These are phyloP conservation scores for Ormyrus nitidulus DNA, from an alignment of 2,888 invertebrate species.

Conservation along the genomic window DNA sequence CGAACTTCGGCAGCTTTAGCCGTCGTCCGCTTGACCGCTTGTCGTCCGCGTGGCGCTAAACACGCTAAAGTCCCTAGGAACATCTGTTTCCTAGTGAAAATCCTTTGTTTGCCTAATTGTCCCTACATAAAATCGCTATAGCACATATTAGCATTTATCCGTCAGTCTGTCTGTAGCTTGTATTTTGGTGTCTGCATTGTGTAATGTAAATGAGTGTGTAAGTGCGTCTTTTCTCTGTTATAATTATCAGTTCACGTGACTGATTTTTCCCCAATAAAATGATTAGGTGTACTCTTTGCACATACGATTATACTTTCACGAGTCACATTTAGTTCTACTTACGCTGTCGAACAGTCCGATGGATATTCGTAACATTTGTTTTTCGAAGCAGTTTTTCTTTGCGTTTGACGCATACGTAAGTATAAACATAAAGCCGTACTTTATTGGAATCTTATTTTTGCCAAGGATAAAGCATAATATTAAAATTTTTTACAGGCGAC, in stretches of 20 bases:
- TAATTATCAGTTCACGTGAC: conserved; percentile 52
- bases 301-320: not conserved
- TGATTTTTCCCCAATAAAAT: conserved; percentile 28
- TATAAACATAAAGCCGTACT: conserved; percentile 1
- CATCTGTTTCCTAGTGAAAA: conserved; percentile 42
- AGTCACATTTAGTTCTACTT: conserved; percentile 9
- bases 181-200: no score
- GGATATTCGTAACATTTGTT: conserved; percentile 26
- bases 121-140: not conserved
- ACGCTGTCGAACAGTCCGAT: conserved; percentile 15
- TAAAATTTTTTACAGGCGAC: conserved; percentile 8
- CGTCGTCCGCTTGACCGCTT: no score
- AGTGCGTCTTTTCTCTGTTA: conserved; percentile 23
- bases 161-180: no score
- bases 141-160: not conserved
- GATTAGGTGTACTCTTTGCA: conserved; percentile 13
- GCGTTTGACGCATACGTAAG: conserved; percentile 27
- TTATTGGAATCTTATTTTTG: conserved; percentile 14
- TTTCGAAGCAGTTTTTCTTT: conserved; percentile 10
- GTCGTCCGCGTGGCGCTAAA: no score
- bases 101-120: not conserved
- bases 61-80: conserved; percentile 2
- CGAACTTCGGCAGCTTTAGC: no score
- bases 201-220: not conserved
- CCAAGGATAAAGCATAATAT: not conserved